Percentiles rank a stretch among this genome's conserved stretches.
These are phyloP conservation scores for Metopia argyrocephala DNA, from an alignment of 2,888 invertebrate species.

Conservation along the genomic window DNA sequence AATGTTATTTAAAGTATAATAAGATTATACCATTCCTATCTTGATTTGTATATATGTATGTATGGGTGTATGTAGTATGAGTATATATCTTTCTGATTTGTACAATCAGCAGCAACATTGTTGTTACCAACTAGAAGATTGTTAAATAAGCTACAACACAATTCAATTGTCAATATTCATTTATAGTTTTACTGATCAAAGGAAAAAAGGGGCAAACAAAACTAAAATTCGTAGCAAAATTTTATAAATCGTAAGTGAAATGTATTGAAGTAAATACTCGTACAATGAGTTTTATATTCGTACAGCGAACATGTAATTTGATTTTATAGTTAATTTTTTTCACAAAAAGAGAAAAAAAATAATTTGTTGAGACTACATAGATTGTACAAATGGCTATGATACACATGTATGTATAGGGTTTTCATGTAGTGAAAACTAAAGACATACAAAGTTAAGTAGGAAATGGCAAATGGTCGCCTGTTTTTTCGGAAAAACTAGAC, in stretches of 20 bases:
- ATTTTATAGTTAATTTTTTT: conserved; percentile 27
- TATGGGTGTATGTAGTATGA: background rate
- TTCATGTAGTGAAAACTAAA: no score
- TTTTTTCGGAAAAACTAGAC: no score
- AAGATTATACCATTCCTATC: conserved; percentile 13
- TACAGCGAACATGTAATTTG: conserved; percentile 3
- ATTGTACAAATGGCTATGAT: background rate
- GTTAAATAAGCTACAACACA: conserved; percentile 44
- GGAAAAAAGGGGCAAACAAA: background rate
- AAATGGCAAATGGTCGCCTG: no score
- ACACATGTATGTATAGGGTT: no score
- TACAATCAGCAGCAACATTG: conserved; percentile 41
- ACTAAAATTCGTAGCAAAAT: background rate
- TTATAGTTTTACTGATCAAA: background rate
- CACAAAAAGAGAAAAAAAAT: no score
- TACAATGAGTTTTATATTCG: background rate
- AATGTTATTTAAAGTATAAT: conserved; percentile 44
- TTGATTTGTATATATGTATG: background rate
- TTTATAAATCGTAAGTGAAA: background rate
- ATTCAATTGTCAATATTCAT: conserved; percentile 41
- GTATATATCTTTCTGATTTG: background rate
- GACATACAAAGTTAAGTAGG: no score
- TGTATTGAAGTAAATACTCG: background rate
- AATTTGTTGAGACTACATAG: background rate
- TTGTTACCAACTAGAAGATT: conserved; percentile 44